Percentiles rank a stretch among this genome's conserved stretches.
Conservation (phyloP, 2,888 invertebrate species). For the Hypercompe scribonia region DNA sequence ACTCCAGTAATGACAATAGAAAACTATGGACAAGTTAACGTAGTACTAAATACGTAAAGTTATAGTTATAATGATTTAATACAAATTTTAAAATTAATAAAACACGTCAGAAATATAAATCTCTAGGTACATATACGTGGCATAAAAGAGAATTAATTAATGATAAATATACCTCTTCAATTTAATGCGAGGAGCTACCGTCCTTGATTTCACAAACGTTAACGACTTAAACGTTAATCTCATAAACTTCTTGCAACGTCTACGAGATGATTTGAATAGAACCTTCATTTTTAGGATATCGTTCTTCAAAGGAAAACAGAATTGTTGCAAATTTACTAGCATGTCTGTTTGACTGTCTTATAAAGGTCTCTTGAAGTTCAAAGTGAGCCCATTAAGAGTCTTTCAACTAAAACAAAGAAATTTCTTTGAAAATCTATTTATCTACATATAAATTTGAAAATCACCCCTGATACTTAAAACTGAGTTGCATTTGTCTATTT, state of each 20-base stretch:
- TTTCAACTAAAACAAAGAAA: no score
- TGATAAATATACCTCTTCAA: constrained; percentile 22
- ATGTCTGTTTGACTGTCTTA: neutral
- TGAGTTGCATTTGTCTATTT: no score
- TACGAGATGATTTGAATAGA: constrained; percentile 23
- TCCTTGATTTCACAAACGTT: constrained; percentile 46
- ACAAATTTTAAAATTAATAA: neutral
- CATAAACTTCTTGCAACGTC: constrained; percentile 35
- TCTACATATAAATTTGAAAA: no score
- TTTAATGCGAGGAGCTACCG: constrained; percentile 26
- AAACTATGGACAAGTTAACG: neutral
- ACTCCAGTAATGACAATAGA: neutral
- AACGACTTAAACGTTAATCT: constrained; percentile 40
- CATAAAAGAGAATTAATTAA: constrained; percentile 17
- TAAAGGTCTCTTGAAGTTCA: neutral
- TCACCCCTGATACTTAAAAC: no score
- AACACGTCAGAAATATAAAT: neutral
- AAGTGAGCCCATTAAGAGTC: neutral
- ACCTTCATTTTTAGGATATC: constrained; percentile 18
- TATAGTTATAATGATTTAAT: neutral
- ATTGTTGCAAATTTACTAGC: neutral
- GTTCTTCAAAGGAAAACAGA: constrained; percentile 2
- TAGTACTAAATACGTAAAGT: neutral
- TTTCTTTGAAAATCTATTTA: no score
- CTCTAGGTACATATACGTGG: constrained; percentile 11